These are phyloP conservation scores for Drosophila imparisetae DNA, from an alignment of 2,888 invertebrate species.

Conservation along the genomic window DNA sequence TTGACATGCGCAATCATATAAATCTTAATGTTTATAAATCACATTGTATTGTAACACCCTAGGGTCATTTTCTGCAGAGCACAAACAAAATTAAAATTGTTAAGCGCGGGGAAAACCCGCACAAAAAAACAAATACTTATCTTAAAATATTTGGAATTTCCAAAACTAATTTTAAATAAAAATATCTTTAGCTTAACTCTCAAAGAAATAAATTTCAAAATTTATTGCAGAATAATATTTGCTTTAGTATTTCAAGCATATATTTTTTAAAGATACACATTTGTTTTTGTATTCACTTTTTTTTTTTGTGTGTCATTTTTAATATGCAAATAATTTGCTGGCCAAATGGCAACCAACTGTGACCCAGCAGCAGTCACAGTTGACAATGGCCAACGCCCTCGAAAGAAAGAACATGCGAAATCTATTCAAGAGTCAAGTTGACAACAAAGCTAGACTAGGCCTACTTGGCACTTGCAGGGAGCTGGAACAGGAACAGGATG, in stretches of 20 bases:
- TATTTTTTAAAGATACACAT: background rate
- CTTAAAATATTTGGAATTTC: background rate
- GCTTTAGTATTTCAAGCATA: background rate
- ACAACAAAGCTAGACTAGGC: constrained; percentile 72
- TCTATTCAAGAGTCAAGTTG: constrained; percentile 76
- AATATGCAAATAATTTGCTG: constrained; percentile 80
- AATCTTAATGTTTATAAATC: constrained; percentile 79
- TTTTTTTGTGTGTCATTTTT: constrained; percentile 51
- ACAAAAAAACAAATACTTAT: background rate
- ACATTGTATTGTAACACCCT: constrained; percentile 54
- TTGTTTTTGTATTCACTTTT: constrained; percentile 9
- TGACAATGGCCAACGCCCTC: constrained; percentile 69
- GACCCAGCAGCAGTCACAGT: constrained; percentile 72
- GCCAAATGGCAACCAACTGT: constrained; percentile 80
- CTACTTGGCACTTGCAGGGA: constrained; percentile 63
- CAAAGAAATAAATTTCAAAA: background rate
- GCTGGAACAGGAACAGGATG: constrained; percentile 69
- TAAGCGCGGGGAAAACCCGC: background rate
- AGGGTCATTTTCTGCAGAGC: constrained; percentile 38
- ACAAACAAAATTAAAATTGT: background rate
- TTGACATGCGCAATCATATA: constrained; percentile 68
- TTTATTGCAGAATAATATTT: background rate
- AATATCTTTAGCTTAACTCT: background rate
- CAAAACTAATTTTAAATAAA: background rate
- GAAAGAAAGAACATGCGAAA: constrained; percentile 45